These are phyloP conservation scores for Macropodus opercularis DNA, from an alignment of 2,797 vertebrate genomes.

Conservation along the genomic window DNA sequence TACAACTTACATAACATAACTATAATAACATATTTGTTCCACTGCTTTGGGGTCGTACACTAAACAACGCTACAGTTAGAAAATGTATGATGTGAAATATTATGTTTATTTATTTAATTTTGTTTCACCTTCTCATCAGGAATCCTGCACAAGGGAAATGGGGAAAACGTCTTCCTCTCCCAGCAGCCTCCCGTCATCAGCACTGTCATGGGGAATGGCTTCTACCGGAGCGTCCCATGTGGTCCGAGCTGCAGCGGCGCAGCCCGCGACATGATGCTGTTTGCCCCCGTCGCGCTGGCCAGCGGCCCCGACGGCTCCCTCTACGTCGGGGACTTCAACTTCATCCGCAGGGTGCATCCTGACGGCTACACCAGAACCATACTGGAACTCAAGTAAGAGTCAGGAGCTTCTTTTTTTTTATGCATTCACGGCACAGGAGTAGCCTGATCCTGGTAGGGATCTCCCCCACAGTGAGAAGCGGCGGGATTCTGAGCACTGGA, in stretches of 20 bases:
- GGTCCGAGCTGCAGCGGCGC: constrained; percentile 90
- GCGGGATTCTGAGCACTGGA: constrained; percentile 20
- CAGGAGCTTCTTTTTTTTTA: not conserved
- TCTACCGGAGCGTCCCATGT: constrained; percentile 93
- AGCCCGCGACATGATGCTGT: constrained; percentile 91
- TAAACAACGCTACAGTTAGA: not conserved
- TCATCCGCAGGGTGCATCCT: constrained; percentile 91
- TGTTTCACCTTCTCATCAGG: constrained; percentile 74
- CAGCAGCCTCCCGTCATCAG: constrained; percentile 93
- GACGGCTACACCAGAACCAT: constrained; percentile 91
- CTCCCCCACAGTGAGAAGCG: constrained; percentile 27
- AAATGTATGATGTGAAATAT: no score
- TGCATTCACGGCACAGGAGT: not conserved
- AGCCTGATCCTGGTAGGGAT: constrained; percentile 18
- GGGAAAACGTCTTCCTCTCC: constrained; percentile 95
- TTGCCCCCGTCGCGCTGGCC: constrained; percentile 93
- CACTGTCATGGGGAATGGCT: constrained; percentile 94
- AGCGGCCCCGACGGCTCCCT: constrained; percentile 94
- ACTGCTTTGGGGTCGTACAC: not conserved
- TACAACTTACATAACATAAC: not conserved
- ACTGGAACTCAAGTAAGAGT: constrained; percentile 91
- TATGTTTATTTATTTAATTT: no score
- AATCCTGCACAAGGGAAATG: constrained; percentile 96
- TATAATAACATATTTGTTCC: no score
- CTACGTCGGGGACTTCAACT: constrained; percentile 97